Percentiles rank a stretch among this genome's conserved stretches.
Conservation (phyloP, 2,797 vertebrate species). For the Intellagama lesueurii region DNA sequence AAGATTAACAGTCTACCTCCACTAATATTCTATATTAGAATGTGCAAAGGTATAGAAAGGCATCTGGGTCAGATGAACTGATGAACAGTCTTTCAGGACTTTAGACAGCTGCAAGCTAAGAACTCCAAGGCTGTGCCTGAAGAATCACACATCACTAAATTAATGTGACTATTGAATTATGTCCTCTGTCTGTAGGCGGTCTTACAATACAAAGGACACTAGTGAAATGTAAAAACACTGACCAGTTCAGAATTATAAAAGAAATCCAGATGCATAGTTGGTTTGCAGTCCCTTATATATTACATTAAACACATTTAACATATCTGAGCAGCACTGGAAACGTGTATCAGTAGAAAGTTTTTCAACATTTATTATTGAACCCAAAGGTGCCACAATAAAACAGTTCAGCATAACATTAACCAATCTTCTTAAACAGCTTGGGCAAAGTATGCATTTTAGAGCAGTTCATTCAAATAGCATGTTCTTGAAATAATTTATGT, state of each 20-base stretch:
- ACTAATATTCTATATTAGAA: neutral
- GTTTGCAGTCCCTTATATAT: constrained; percentile 2
- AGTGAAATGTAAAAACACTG: neutral
- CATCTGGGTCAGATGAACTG: neutral
- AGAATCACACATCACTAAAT: neutral
- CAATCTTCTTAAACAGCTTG: too few relatives aligned
- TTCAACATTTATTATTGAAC: too few relatives aligned
- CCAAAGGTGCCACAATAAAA: too few relatives aligned
- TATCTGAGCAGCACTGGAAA: neutral
- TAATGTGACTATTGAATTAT: neutral
- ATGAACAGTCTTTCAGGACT: neutral
- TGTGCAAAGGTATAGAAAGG: neutral
- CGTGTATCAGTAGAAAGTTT: too few relatives aligned
- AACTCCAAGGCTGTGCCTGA: neutral
- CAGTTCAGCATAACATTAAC: too few relatives aligned
- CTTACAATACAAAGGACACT: neutral
- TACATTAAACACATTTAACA: neutral
- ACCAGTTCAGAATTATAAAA: neutral
- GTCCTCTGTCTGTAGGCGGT: neutral
- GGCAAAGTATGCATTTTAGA: neutral
- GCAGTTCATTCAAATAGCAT: neutral
- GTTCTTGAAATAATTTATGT: neutral
- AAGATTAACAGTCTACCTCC: neutral
- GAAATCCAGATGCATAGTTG: neutral
- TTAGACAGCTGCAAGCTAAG: neutral